phyloP scores from a whole-genome alignment of 2,888 invertebrate genomes.

The Tethea ocularis region DNA sequence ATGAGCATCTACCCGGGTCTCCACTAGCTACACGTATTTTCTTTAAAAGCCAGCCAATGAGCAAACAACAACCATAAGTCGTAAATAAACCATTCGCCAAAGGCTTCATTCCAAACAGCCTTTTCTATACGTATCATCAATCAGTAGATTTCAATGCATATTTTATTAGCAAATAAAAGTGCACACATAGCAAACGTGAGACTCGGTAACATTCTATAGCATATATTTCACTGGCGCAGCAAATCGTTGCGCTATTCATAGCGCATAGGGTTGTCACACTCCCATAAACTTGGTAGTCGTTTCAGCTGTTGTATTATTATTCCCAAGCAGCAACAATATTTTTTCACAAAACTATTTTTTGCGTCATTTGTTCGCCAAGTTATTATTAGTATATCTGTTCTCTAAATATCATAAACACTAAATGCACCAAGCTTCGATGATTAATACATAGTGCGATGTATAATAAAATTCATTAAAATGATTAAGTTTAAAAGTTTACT shows the following conservation, averaged over 20 bases:
- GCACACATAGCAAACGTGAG: constrained; percentile 33
- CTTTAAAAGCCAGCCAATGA: not conserved
- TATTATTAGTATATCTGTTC: not conserved
- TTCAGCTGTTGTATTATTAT: not conserved
- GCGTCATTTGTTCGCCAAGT: not conserved
- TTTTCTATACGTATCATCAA: constrained; percentile 1
- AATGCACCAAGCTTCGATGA: not conserved
- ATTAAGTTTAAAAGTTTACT: not conserved
- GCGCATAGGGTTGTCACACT: constrained; percentile 11
- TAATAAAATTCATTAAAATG: not conserved
- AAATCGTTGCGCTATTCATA: constrained; percentile 50
- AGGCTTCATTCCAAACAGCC: not conserved
- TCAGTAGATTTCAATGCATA: constrained; percentile 10
- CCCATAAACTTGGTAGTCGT: not conserved
- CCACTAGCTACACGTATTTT: not conserved
- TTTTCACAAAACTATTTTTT: no score
- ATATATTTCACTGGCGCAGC: constrained; percentile 49
- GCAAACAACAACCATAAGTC: not conserved
- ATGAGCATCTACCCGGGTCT: no score
- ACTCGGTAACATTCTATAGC: constrained; percentile 33
- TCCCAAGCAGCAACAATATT: not conserved
- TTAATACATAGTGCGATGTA: not conserved
- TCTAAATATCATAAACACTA: not conserved
- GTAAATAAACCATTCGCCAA: not conserved
- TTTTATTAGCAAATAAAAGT: constrained; percentile 42